Evolutionary conservation across 1,140 invertebrate genomes (phyloP), one percentile per base, ranked within the genome.

Genomic region (Caenorhabditis latens): DNA sequence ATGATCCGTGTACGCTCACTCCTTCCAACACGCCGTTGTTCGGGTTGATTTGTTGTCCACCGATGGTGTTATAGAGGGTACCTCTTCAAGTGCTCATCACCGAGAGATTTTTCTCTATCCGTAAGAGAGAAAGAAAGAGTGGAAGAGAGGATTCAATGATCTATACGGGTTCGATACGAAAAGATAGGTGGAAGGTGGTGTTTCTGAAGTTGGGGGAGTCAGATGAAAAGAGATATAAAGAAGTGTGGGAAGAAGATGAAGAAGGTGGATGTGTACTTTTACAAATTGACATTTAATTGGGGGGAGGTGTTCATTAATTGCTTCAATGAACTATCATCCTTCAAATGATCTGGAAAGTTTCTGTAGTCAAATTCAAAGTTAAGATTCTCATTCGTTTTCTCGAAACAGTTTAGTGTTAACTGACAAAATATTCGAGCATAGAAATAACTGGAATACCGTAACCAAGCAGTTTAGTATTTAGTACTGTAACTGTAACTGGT

Each of bases 11-110:
- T 50, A 53, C 4, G 32, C 43, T 46, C 43, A 19, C 67, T n/a
- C 32, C 2, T 40, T 40, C 21, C 61, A 40, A 9, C 43, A 43
- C 19, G 46, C 11, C 11, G 71, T 79, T 79, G 71, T 79, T 79
- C 46, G 71, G 43, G 71, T 79, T 79, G 71, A 79, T 79, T 79
- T 79, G 71, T 79, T 79, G 71, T 42, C 71, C 71, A 19, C 43
- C 71, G 46, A 79, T 79, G 71, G 71, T 79, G 71, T 79, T 79
- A 50, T 48, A 79, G 71, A 71, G 65, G 19, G 65, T 8, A 46
- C 32, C 8, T 48, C 24, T 4, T 82, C 75, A 24, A 21, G 75
- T 21, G 32, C 32, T 32, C 32, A 67, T 67, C 13, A 3, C 24
- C 11, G 32, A 42, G 63, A 67, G 63, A 42, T 14, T 40, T 13